phyloP scores from a whole-genome alignment of 2,113 vertebrate species.

The Isurus oxyrinchus region DNA sequence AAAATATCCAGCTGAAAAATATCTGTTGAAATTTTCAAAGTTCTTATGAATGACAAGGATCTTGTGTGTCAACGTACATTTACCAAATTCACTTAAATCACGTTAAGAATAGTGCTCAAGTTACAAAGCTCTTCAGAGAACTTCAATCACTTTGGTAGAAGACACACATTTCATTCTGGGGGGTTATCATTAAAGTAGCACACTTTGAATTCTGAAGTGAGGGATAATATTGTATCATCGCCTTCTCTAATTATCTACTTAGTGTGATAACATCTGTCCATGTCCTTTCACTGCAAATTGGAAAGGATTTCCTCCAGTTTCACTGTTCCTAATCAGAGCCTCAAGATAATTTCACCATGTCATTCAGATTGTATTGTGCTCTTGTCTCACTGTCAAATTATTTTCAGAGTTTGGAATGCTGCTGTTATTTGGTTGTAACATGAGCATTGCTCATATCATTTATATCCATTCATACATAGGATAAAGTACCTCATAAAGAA shows the following conservation, averaged over 20 bases:
- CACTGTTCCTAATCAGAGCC: neutral
- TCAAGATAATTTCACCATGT: neutral
- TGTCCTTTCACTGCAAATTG: neutral
- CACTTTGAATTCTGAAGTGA: slow-evolving; percentile 19
- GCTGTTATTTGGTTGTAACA: slow-evolving; percentile 11
- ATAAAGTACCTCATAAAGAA: neutral
- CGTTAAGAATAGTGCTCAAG: neutral
- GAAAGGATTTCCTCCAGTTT: neutral
- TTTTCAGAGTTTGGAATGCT: neutral
- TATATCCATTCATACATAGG: neutral
- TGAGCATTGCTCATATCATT: slow-evolving; percentile 17
- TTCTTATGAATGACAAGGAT: neutral
- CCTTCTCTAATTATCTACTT: slow-evolving; percentile 10
- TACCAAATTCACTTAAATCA: neutral
- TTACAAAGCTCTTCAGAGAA: neutral
- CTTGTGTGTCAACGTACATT: neutral
- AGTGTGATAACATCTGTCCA: slow-evolving; percentile 16
- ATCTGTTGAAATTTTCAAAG: neutral
- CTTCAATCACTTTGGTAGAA: neutral
- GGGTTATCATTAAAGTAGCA: neutral
- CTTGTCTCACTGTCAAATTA: slow-evolving; percentile 4
- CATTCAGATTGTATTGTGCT: neutral
- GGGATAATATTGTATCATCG: neutral
- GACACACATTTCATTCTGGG: neutral
- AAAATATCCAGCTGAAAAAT: neutral